These are phyloP conservation scores for Triplophysa tibetana DNA, from an alignment of 2,113 vertebrate genomes.

Conservation along the genomic window DNA sequence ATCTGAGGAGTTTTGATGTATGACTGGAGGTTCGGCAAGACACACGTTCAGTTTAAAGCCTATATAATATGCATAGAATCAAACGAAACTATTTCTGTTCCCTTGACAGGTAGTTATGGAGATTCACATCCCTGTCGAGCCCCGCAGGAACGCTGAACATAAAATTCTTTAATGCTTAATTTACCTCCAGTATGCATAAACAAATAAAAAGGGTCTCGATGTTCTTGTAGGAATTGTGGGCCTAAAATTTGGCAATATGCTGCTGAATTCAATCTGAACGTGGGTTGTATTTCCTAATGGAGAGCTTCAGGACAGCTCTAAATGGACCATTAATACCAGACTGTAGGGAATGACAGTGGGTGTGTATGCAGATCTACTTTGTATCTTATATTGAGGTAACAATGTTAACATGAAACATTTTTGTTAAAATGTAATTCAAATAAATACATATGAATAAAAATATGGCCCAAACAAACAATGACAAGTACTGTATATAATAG, in stretches of 20 bases:
- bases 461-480: neutral
- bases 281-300: neutral
- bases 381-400: neutral
- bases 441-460: no score
- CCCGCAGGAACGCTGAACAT: neutral
- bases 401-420: no score
- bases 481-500: neutral
- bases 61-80: neutral
- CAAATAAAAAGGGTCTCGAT: neutral
- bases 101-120: neutral
- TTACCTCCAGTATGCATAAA: neutral
- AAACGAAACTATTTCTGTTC: conserved; percentile 1
- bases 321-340: conserved; percentile 12
- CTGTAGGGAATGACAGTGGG: conserved; percentile 15
- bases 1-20: neutral
- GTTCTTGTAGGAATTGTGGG: neutral
- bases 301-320: conserved; percentile 12
- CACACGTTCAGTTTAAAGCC: neutral
- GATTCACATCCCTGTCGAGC: neutral
- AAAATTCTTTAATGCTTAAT: neutral
- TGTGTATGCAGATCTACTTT: neutral
- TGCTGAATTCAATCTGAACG: conserved; percentile 1
- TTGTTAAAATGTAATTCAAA: no score
- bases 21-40: neutral
- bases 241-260: conserved; percentile 16